Evolutionary conservation across 2,113 vertebrate species (phyloP).

Genomic region (Raja brachyura): DNA sequence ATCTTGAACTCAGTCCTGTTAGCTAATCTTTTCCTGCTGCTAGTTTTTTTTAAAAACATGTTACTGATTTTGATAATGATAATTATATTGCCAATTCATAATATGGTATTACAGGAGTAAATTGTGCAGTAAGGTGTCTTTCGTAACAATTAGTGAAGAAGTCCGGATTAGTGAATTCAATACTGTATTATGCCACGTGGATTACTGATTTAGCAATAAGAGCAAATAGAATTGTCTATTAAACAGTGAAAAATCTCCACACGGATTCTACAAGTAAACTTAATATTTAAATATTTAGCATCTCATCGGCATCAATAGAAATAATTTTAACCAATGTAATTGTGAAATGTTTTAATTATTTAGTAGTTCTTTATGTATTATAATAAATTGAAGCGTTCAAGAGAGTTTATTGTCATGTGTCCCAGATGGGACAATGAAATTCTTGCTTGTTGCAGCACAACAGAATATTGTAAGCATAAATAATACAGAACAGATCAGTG

Average conservation of each 20-base stretch:
- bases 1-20: background rate
- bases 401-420: too few relatives aligned
- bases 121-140: background rate
- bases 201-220: background rate
- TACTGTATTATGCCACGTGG: background rate
- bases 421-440: too few relatives aligned
- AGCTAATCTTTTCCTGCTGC: background rate
- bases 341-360: background rate
- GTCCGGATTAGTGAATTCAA: background rate
- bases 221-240: background rate
- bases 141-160: background rate
- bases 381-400: too few relatives aligned
- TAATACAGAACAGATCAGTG: too few relatives aligned
- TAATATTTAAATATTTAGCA: background rate
- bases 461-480: too few relatives aligned
- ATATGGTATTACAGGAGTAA: background rate
- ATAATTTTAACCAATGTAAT: background rate
- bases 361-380: background rate
- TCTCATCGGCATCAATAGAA: background rate
- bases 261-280: background rate
- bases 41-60: background rate
- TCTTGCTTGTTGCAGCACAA: too few relatives aligned
- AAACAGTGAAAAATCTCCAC: background rate
- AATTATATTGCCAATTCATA: background rate
- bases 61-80: slow-evolving; percentile 17